Percentiles rank a stretch among this genome's conserved stretches.
Evolutionary conservation across 2,888 invertebrate genomes (phyloP).

Genomic region (Lysandra coridon): DNA sequence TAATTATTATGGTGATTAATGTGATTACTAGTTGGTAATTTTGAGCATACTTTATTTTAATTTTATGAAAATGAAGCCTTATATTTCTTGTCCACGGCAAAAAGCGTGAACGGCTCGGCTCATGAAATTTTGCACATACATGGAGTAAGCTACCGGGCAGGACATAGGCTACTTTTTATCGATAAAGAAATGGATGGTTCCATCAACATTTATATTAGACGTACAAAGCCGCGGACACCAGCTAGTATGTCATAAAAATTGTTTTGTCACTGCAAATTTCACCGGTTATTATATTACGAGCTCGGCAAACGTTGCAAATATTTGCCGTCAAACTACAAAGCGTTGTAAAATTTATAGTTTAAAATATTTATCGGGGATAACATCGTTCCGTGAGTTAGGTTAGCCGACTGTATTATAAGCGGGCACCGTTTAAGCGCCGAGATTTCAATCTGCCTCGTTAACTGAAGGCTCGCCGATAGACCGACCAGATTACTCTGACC

Average conservation of each 20-base stretch:
- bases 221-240: neutral
- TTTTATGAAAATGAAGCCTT: neutral
- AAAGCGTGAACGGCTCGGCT: neutral
- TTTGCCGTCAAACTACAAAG: slow-evolving; percentile 13
- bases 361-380: slow-evolving; percentile 28
- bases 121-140: neutral
- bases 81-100: neutral
- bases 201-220: neutral
- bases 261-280: slow-evolving; percentile 1
- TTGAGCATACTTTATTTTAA: no score
- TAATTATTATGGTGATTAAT: neutral
- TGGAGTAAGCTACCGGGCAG: no score
- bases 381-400: slow-evolving; percentile 31
- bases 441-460: slow-evolving; percentile 31
- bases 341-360: slow-evolving; percentile 27
- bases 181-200: neutral
- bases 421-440: slow-evolving; percentile 24
- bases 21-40: neutral
- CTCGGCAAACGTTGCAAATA: slow-evolving; percentile 18
- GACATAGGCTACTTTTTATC: neutral
- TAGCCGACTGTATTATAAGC: slow-evolving; percentile 25
- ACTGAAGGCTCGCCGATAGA: slow-evolving; percentile 22
- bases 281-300: neutral
- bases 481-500: slow-evolving; percentile 28
- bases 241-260: neutral